A percentile compares a stretch with the other conserved stretches of the same genome.
Evolutionary conservation across 2,888 invertebrate genomes (phyloP).

Genomic region (Andrena fulva): DNA sequence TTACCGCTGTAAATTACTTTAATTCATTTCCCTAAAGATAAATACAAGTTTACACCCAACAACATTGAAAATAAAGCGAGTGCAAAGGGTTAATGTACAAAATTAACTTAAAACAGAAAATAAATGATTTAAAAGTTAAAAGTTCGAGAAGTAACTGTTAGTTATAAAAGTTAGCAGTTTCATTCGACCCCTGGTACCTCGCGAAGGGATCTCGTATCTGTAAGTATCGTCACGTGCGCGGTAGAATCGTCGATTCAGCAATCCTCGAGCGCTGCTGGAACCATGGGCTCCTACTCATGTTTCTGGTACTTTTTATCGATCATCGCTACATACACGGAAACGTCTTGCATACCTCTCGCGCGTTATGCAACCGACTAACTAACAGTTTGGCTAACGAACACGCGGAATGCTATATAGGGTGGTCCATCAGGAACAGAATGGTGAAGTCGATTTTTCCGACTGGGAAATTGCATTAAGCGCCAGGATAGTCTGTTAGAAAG

Average conservation of each 20-base stretch:
- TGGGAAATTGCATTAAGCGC: no score
- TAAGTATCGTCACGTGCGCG: not conserved
- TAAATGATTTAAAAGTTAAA: no score
- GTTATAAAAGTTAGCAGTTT: no score
- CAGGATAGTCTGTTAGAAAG: no score
- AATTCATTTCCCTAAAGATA: no score
- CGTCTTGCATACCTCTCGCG: not conserved
- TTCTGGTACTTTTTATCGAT: constrained; percentile 15
- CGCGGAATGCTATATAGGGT: not conserved
- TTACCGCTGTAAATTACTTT: no score
- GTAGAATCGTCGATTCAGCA: constrained; percentile 8
- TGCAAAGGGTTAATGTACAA: no score
- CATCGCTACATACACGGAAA: constrained; percentile 19
- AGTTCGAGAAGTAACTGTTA: no score
- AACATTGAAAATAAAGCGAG: no score
- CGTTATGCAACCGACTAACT: constrained; percentile 18
- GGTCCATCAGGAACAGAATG: not conserved
- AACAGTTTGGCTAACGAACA: not conserved
- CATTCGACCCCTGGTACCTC: not conserved
- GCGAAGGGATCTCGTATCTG: not conserved
- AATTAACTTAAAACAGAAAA: no score
- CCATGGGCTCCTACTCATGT: constrained; percentile 5
- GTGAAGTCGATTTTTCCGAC: no score
- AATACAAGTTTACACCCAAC: no score
- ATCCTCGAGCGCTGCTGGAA: not conserved